Evolutionary conservation across 2,888 invertebrate genomes (phyloP).

Genomic region (Microplitis manilae): DNA sequence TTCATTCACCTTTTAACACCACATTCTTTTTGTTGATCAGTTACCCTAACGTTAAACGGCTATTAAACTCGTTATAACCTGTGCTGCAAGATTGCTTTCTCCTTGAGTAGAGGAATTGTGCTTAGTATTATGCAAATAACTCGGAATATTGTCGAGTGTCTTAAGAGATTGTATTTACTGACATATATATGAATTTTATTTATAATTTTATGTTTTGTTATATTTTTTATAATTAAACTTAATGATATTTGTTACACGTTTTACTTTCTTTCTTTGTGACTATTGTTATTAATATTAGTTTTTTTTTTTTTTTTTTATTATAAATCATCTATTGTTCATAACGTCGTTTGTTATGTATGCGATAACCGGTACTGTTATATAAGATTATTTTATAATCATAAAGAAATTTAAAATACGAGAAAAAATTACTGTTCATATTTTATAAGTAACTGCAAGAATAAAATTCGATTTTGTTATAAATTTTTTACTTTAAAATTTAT

Average conservation of each 20-base stretch:
- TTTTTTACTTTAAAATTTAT: too few relatives aligned
- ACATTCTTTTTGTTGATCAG: conserved; percentile 19
- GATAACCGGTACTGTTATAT: neutral
- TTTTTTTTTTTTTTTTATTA: neutral
- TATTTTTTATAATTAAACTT: neutral
- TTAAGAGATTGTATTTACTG: neutral
- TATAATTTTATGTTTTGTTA: conserved; percentile 4
- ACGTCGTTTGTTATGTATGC: neutral
- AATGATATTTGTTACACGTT: neutral
- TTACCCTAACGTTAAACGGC: conserved; percentile 3
- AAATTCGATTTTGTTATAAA: too few relatives aligned
- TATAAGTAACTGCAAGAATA: too few relatives aligned
- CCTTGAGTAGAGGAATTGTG: conserved; percentile 36
- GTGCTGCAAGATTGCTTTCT: conserved; percentile 46
- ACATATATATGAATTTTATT: neutral
- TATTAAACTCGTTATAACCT: conserved; percentile 26
- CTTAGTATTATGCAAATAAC: conserved; percentile 27
- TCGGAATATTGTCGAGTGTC: neutral
- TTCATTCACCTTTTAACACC: conserved; percentile 50
- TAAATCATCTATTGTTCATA: neutral
- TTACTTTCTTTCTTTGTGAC: neutral
- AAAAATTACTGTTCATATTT: too few relatives aligned
- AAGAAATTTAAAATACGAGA: too few relatives aligned
- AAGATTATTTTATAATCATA: neutral
- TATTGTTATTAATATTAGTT: neutral